These are phyloP conservation scores for Heteromyza rotundicornis DNA, from an alignment of 2,888 invertebrate species.

Conservation along the genomic window DNA sequence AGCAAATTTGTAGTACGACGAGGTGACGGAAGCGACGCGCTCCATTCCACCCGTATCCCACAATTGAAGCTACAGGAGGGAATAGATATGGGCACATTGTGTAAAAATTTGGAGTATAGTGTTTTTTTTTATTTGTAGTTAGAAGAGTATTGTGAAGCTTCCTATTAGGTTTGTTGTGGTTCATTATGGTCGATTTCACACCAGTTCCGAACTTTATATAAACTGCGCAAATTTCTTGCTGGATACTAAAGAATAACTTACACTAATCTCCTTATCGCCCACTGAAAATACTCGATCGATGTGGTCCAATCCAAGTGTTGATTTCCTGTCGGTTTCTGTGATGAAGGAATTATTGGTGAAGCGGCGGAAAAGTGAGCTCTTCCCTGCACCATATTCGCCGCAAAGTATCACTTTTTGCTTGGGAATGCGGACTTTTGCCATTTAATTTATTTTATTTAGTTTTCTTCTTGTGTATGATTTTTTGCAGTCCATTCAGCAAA, in stretches of 20 bases:
- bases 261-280: conserved; percentile 69
- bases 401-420: conserved; percentile 92
- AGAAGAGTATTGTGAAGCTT: neutral
- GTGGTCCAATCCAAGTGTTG: conserved; percentile 91
- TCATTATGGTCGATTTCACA: no score
- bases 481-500: no score
- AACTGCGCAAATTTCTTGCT: no score
- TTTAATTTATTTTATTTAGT: no score
- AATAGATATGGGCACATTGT: no score
- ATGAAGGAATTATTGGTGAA: conserved; percentile 75
- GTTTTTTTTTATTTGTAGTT: neutral
- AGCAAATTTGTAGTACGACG: conserved; percentile 94
- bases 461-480: no score
- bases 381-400: conserved; percentile 95
- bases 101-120: no score
- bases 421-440: conserved; percentile 84
- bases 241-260: conserved; percentile 32
- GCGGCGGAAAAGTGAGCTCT: conserved; percentile 89
- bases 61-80: conserved; percentile 89
- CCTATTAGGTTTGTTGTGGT: no score
- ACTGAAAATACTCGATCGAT: conserved; percentile 81
- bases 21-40: conserved; percentile 91
- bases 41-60: conserved; percentile 99
- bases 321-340: conserved; percentile 80
- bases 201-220: no score